Base-by-base conservation (phyloP, 2,113 vertebrate genomes). In the Anhinga rufa region DNA sequence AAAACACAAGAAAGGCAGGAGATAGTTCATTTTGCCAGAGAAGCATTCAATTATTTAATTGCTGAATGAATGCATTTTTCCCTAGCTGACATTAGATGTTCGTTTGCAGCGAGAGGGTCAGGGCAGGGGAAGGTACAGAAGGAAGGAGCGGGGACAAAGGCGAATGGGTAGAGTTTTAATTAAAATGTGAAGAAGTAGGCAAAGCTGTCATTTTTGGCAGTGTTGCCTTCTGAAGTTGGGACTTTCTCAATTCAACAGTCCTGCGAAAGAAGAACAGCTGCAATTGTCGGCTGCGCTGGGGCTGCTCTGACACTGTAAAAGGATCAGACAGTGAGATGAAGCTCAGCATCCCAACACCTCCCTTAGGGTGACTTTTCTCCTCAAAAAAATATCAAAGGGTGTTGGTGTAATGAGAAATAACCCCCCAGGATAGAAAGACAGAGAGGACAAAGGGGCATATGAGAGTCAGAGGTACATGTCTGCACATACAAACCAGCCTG, bases 1-100 rank as follows among this genome's bases (percentile, higher is more conserved):
- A 92, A 78, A 91, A n/a, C 48, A 68, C 12, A 46, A 71, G 68
- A 66, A 88, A 77, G 26, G 42, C 69, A 66, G 49, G 28, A 87
- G 40, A 84, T 52, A 75, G 84, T 90, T 95, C 82, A 55, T 90
- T 96, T 95, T 97, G 80, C 92, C 84, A 90, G 92, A 94, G 87
- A 70, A 93, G n/a, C 82, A 94, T 97, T 97, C 91, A 96, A 95
- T 98, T 97, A 98, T 97, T 97, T 90, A 97, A 97, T 97, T 97
- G 91, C 70, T 91, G 89, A 95, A 93, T 71, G 91, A 90, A 78
- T 91, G 79, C 44, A 34, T 93, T 95, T 95, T 95, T 95, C 77
- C 93, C 90, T 66, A 72, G 64, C 38, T 93, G 90, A 93, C 77
- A 78, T 68, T 78, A 58, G 61, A 84, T 94, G 94, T 79, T 97